A percentile compares a stretch with the other conserved stretches of the same genome.
Evolutionary conservation across 2,888 invertebrate species (phyloP).

Genomic region (Harmothoe impar): DNA sequence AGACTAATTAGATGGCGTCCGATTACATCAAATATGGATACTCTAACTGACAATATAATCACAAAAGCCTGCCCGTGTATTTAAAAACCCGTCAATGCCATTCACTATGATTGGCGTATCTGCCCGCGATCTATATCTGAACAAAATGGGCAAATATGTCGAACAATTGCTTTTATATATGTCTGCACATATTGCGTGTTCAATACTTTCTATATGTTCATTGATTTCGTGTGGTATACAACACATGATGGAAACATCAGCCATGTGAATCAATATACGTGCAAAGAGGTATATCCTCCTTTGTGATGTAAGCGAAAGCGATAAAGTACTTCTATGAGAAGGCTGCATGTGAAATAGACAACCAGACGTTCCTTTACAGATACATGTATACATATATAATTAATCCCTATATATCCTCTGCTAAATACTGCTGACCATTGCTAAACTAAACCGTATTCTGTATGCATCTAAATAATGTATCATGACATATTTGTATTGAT

Average conservation of each 20-base stretch:
- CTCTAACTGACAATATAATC: background rate
- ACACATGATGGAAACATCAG: background rate
- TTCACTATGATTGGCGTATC: constrained; percentile 8
- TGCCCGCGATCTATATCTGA: background rate
- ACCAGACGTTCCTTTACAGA: no score
- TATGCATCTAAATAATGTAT: no score
- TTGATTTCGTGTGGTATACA: background rate
- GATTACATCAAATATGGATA: constrained; percentile 1
- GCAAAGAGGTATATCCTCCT: no score
- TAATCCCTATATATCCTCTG: no score
- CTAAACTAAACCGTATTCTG: no score
- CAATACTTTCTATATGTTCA: background rate
- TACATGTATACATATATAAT: no score
- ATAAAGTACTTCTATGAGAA: no score
- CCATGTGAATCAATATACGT: background rate
- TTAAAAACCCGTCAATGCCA: background rate
- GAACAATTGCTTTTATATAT: background rate
- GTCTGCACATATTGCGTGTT: background rate
- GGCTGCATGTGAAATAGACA: no score
- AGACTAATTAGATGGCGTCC: constrained; percentile 9
- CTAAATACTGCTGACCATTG: no score
- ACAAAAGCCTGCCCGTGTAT: background rate
- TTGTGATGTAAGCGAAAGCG: no score
- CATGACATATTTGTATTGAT: no score
- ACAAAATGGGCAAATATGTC: background rate